A percentile compares a stretch with the other conserved stretches of the same genome.
Evolutionary conservation across 1,140 invertebrate genomes (phyloP).

Genomic region (Drosophila yakuba): DNA sequence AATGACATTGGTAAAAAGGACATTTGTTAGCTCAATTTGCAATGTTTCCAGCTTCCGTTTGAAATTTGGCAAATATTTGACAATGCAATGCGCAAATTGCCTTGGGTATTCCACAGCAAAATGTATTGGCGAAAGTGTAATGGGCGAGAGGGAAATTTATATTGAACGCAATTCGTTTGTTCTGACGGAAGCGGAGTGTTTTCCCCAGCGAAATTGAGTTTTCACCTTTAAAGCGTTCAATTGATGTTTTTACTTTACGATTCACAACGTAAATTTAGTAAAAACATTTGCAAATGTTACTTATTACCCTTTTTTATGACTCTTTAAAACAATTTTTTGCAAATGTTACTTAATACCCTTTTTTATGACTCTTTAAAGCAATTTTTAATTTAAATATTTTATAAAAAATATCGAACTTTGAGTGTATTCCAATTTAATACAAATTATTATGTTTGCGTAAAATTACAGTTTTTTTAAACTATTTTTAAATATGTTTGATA

Average conservation of each 20-base stretch:
- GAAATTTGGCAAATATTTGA: constrained; percentile 62
- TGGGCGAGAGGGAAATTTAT: constrained; percentile 28
- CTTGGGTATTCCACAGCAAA: constrained; percentile 32
- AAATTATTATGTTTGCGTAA: too few species aligned
- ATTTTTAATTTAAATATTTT: too few species aligned
- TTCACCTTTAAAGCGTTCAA: not conserved
- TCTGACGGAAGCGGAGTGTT: constrained; percentile 18
- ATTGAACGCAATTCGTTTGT: constrained; percentile 40
- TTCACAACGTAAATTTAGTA: too few species aligned
- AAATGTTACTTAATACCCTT: too few species aligned
- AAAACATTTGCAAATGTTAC: too few species aligned
- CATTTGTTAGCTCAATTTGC: constrained; percentile 54
- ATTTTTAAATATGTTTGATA: too few species aligned
- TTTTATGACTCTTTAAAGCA: too few species aligned
- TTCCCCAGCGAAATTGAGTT: not conserved
- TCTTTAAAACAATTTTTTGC: too few species aligned
- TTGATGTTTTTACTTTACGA: not conserved
- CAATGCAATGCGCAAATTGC: constrained; percentile 53
- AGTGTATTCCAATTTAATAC: too few species aligned
- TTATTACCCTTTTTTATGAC: too few species aligned
- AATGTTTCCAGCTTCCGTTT: constrained; percentile 22
- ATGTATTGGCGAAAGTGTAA: constrained; percentile 27
- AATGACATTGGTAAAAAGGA: constrained; percentile 16
- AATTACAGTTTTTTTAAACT: too few species aligned
- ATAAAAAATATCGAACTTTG: too few species aligned